A percentile compares a stretch with the other conserved stretches of the same genome.
Evolutionary conservation across 2,888 invertebrate genomes (phyloP).

Genomic region (Ectobius pallidus): DNA sequence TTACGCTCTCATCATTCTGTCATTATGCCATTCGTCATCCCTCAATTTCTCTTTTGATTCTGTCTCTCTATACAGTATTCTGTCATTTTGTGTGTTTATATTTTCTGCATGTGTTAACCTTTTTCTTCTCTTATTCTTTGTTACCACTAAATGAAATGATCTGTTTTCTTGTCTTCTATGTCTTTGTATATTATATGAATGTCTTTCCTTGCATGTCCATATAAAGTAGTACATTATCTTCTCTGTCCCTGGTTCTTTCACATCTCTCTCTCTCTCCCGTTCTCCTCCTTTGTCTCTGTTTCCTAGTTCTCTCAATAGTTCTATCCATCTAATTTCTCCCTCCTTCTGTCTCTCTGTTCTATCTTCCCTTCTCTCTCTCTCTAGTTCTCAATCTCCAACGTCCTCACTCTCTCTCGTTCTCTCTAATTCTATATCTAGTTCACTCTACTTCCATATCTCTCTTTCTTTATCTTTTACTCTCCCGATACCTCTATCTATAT

Average conservation of each 20-base stretch:
- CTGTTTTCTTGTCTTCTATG: background rate
- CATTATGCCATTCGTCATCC: background rate
- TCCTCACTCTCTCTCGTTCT: background rate
- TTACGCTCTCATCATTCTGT: background rate
- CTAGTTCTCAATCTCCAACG: conserved; percentile 13
- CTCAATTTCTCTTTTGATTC: background rate
- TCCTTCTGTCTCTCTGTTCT: background rate
- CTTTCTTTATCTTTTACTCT: conserved; percentile 12
- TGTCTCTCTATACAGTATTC: too few relatives aligned
- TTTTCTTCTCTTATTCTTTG: too few relatives aligned
- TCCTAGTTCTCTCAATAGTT: background rate
- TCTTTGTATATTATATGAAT: background rate
- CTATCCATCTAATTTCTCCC: background rate
- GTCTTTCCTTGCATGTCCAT: background rate
- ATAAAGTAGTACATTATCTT: conserved; percentile 3
- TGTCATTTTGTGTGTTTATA: too few relatives aligned
- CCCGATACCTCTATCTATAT: background rate
- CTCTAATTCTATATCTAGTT: background rate
- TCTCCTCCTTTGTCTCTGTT: background rate
- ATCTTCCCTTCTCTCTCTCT: background rate
- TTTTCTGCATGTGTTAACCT: too few relatives aligned
- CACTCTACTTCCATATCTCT: background rate
- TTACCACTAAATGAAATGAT: too few relatives aligned
- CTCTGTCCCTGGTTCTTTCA: conserved; percentile 18
- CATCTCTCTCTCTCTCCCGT: conserved; percentile 5